Evolutionary conservation across 2,797 vertebrate species (phyloP).

Genomic region (Lindbergichthys nudifrons): DNA sequence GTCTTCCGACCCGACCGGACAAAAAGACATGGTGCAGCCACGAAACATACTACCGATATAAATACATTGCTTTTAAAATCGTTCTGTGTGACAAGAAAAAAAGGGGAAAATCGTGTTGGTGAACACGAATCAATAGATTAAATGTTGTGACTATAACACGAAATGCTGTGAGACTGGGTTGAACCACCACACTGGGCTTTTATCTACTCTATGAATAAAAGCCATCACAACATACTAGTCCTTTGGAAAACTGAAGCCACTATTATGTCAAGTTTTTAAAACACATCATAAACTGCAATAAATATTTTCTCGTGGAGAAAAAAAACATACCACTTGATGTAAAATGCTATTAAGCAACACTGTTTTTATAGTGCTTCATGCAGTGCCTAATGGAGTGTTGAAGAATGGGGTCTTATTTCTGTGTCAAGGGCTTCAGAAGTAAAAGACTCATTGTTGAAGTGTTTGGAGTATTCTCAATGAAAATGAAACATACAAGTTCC

Average conservation of each 20-base stretch:
- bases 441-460: background rate
- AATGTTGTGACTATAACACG: too few relatives aligned
- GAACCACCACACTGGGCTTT: constrained; percentile 16
- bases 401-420: background rate
- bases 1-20: too few relatives aligned
- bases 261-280: constrained; percentile 8
- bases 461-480: background rate
- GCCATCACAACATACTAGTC: background rate
- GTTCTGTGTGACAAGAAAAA: too few relatives aligned
- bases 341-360: background rate
- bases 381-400: background rate
- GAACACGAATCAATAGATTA: too few relatives aligned
- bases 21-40: too few relatives aligned
- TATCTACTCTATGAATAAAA: constrained; percentile 17
- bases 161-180: too few relatives aligned
- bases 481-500: background rate
- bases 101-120: too few relatives aligned
- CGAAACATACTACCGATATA: too few relatives aligned
- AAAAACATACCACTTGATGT: background rate
- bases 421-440: background rate
- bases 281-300: background rate
- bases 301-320: background rate
- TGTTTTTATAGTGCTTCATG: background rate
- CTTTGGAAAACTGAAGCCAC: background rate
- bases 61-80: too few relatives aligned